Base-by-base conservation (phyloP, 2,797 vertebrate genomes). In the Octomys mimax region DNA sequence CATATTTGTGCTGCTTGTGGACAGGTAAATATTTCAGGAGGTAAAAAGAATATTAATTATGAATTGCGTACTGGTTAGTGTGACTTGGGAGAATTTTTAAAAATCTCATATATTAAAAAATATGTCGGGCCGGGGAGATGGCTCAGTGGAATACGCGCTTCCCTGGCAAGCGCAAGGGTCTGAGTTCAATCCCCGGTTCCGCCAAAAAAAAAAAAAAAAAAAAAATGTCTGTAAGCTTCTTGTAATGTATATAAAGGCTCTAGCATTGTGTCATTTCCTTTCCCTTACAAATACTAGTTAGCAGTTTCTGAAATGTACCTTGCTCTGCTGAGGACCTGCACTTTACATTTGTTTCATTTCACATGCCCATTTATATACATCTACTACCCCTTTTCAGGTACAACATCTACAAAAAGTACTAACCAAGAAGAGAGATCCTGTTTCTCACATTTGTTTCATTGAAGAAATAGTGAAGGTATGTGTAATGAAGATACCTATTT, bases 351-450 rank as follows among this genome's bases (percentile, higher is more conserved):
- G 24, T 59, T 84, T 92, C 52, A 33, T 77, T 75, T 91, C 24
- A 79, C 93, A 31, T 57, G 42, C 80, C 16, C 2, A 66, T n/a
- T 93, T 95, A 71, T 64, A 89, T 91, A 39, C 81, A 87, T 16
- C 1, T 62, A 8, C 66, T n/a, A 9, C 26, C 36, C 18, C 10
- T 39, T 96, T 97, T 94, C 96, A 99, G 99, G 99, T 99, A 84
- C 99, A 99, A 95, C 99, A 99, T 98, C 99, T 99, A 93, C 99
- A 99, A 98, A 99, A 99, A 98, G 99, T 99, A 68, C 96, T 99
- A 97, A 98, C 98, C 78, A 99, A 99, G 98, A 99, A 99, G 97
- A 99, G 99, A 98, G 99, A 99, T 97, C 99, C 99, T 0, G 99
- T 99, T 96, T 99, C 99, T 96, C 99, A 99, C 9, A 98, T 99